phyloP scores from a whole-genome alignment of 1,140 invertebrate genomes.

The Reticulitermes speratus region DNA sequence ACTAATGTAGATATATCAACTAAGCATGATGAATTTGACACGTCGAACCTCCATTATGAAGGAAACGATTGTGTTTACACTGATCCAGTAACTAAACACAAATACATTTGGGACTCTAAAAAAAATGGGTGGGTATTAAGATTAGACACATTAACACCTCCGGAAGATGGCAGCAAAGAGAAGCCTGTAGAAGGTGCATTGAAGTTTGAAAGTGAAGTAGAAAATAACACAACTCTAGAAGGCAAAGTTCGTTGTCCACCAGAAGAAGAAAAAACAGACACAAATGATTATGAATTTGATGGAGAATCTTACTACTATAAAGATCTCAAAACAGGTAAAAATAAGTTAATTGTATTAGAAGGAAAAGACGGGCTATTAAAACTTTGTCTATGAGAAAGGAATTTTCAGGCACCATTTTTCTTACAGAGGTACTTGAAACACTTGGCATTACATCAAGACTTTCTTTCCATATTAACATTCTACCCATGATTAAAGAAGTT shows the following conservation, averaged over 20 bases:
- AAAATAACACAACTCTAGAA: background rate
- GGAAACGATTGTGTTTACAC: slow-evolving; percentile 71
- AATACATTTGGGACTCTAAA: slow-evolving; percentile 65
- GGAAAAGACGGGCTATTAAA: too few species aligned
- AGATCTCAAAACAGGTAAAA: slow-evolving; percentile 47
- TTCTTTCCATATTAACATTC: too few species aligned
- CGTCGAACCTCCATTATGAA: slow-evolving; percentile 62
- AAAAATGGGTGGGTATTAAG: slow-evolving; percentile 57
- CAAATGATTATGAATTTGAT: slow-evolving; percentile 51
- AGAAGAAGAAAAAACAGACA: slow-evolving; percentile 35
- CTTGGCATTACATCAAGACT: too few species aligned
- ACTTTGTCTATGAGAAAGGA: too few species aligned
- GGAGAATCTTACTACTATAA: slow-evolving; percentile 53
- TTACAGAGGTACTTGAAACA: too few species aligned
- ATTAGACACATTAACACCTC: slow-evolving; percentile 36
- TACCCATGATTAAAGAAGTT: too few species aligned
- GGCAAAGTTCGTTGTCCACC: background rate
- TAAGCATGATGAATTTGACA: slow-evolving; percentile 39
- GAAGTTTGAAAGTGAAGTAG: background rate
- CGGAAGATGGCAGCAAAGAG: slow-evolving; percentile 36
- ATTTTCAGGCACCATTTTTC: too few species aligned
- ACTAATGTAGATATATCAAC: background rate
- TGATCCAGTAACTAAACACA: slow-evolving; percentile 63
- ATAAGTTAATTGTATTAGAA: background rate
- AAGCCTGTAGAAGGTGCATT: slow-evolving; percentile 12